Evolutionary conservation across 2,113 vertebrate genomes (phyloP).

Genomic region (Ammodytes marinus): DNA sequence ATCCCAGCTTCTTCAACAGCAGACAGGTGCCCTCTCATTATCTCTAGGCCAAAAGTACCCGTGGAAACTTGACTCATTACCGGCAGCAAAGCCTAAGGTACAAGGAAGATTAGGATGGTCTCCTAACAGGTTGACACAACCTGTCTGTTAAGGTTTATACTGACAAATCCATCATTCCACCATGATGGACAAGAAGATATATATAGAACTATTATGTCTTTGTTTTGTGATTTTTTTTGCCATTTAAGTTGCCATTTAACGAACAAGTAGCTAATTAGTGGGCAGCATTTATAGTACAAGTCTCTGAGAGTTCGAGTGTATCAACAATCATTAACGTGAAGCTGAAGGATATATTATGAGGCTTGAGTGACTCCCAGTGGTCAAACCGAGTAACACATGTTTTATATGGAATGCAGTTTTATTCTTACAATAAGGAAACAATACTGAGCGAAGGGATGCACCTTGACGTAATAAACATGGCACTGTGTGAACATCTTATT

Average conservation of each 20-base stretch:
- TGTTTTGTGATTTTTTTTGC: background rate
- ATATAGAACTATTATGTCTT: background rate
- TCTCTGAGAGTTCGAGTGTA: background rate
- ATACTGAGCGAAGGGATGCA: conserved; percentile 57
- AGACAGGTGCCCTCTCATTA: conserved; percentile 62
- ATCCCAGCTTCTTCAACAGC: conserved; percentile 27
- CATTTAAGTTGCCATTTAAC: conserved; percentile 14
- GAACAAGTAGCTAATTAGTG: conserved; percentile 16
- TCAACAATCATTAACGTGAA: conserved; percentile 1
- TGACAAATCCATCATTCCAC: background rate
- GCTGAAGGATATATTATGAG: background rate
- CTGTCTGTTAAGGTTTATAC: conserved; percentile 7
- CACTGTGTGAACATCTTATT: conserved; percentile 48
- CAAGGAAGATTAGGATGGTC: conserved; percentile 29
- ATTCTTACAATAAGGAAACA: conserved; percentile 66
- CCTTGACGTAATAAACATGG: conserved; percentile 37
- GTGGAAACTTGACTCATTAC: conserved; percentile 56
- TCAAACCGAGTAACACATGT: conserved; percentile 24
- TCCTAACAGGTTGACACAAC: conserved; percentile 26
- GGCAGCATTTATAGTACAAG: background rate
- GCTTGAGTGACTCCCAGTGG: conserved; percentile 63
- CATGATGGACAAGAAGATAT: background rate
- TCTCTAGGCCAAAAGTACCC: conserved; percentile 44
- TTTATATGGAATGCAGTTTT: conserved; percentile 57
- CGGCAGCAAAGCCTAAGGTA: conserved; percentile 41